Percentiles rank a stretch among this genome's conserved stretches.
These are phyloP conservation scores for Pyrrhura leucotis DNA, from an alignment of 2,797 vertebrate genomes.

Conservation along the genomic window DNA sequence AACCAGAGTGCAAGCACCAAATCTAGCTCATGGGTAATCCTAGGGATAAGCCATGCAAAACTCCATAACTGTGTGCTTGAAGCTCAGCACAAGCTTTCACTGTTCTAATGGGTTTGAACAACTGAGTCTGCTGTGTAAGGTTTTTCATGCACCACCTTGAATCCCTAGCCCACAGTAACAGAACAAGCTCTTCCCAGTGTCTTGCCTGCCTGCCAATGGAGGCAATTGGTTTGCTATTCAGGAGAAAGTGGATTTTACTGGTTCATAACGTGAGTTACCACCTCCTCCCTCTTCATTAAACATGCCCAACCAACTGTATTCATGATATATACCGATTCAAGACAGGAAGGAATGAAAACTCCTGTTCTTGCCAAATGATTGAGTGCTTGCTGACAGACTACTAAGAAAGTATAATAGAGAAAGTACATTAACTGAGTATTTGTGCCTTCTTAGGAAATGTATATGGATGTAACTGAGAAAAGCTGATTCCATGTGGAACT, in stretches of 20 bases:
- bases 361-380: constrained; percentile 27
- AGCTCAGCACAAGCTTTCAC: background rate
- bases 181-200: background rate
- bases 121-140: background rate
- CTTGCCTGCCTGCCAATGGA: background rate
- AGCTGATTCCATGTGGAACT: constrained; percentile 47
- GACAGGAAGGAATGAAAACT: constrained; percentile 41
- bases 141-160: background rate
- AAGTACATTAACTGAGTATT: constrained; percentile 46
- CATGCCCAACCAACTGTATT: background rate
- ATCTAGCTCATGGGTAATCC: background rate
- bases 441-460: constrained; percentile 44
- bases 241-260: background rate
- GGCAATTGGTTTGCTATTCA: background rate
- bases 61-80: background rate
- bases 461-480: constrained; percentile 61
- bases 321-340: background rate
- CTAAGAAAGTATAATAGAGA: constrained; percentile 6
- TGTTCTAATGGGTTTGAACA: background rate
- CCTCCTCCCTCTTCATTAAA: background rate
- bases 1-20: background rate
- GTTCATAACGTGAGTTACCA: background rate
- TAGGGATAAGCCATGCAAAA: background rate
- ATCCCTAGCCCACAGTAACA: background rate
- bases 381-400: constrained; percentile 43